A percentile compares a stretch with the other conserved stretches of the same genome.
phyloP scores from a whole-genome alignment of 2,888 invertebrate species.

The Pomacea canaliculata region DNA sequence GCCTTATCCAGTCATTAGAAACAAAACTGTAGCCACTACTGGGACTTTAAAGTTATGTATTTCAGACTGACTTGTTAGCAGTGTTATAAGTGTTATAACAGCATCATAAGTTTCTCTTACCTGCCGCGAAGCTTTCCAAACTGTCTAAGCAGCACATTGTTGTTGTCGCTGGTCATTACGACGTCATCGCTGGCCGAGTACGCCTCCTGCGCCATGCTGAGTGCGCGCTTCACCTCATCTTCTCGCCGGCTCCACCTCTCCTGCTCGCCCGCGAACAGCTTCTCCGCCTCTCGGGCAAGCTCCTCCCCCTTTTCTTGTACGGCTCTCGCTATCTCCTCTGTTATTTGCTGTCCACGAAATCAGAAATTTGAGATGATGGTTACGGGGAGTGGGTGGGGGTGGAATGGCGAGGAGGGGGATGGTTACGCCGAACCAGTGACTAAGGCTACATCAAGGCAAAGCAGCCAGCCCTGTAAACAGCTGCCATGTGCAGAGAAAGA shows the following conservation, averaged over 20 bases:
- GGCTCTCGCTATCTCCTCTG: slow-evolving; percentile 2
- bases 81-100: too few relatives aligned
- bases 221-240: slow-evolving; percentile 6
- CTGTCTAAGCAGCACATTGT: slow-evolving; percentile 4
- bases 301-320: slow-evolving; percentile 7
- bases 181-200: background rate
- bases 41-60: too few relatives aligned
- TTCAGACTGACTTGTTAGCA: too few relatives aligned
- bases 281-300: slow-evolving; percentile 1
- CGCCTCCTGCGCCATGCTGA: slow-evolving; percentile 7
- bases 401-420: too few relatives aligned
- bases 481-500: too few relatives aligned
- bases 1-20: too few relatives aligned
- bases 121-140: slow-evolving; percentile 16
- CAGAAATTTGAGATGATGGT: too few relatives aligned
- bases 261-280: slow-evolving; percentile 7
- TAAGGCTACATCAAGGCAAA: too few relatives aligned
- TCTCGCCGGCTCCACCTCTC: background rate
- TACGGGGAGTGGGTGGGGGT: too few relatives aligned
- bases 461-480: too few relatives aligned
- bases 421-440: too few relatives aligned
- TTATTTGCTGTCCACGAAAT: slow-evolving; percentile 3
- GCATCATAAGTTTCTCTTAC: background rate
- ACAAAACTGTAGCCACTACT: too few relatives aligned
- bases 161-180: background rate